Conservation (phyloP, 2,797 vertebrate genomes). For the Enteromius radiatus region DNA sequence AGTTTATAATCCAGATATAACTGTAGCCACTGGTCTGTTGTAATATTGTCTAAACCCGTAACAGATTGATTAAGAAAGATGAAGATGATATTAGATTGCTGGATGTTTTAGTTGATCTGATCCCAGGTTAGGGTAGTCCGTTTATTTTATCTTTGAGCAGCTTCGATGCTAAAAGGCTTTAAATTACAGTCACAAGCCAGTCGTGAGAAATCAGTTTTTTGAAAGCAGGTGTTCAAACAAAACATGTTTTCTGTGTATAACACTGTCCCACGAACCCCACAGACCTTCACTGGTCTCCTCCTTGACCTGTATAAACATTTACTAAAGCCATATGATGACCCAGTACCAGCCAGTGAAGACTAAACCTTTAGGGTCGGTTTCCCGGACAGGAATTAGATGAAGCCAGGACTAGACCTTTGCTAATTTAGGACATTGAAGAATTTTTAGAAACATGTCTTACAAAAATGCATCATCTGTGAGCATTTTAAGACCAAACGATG, state of each 20-base stretch:
- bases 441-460: too few species aligned
- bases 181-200: not conserved
- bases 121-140: not conserved
- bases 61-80: not conserved
- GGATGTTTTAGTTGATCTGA: not conserved
- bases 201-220: not conserved
- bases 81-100: not conserved
- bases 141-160: not conserved
- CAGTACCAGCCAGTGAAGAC: not conserved
- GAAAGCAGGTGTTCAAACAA: conserved; percentile 15
- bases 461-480: too few species aligned
- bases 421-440: too few species aligned
- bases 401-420: too few species aligned
- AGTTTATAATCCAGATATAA: not conserved
- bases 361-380: too few species aligned
- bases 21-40: not conserved
- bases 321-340: not conserved
- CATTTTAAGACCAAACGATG: too few species aligned
- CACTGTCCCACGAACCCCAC: not conserved
- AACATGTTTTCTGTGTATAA: not conserved
- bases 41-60: not conserved
- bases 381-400: too few species aligned
- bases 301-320: not conserved
- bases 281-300: not conserved
- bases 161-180: not conserved